These are phyloP conservation scores for Glossosoma conforme DNA, from an alignment of 1,140 invertebrate species.

Conservation along the genomic window DNA sequence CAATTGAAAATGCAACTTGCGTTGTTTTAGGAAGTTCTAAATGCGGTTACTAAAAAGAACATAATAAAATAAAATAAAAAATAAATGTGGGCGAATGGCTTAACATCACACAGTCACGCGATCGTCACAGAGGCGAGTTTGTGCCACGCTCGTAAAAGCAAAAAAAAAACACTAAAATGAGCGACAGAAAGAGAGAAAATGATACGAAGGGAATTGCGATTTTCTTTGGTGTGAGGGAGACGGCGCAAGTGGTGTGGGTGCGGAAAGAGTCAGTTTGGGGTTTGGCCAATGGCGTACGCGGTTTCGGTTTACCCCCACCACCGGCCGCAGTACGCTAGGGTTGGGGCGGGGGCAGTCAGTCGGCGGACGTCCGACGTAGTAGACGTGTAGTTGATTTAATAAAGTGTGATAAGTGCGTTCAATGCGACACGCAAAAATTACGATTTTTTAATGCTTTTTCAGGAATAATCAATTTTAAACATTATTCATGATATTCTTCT, in stretches of 20 bases:
- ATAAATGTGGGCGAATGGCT: too few species aligned
- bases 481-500: neutral
- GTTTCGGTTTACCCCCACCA: constrained; percentile 32
- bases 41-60: too few species aligned
- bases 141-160: constrained; percentile 26
- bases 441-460: neutral
- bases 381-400: neutral
- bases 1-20: too few species aligned
- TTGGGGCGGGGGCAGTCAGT: constrained; percentile 20
- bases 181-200: too few species aligned
- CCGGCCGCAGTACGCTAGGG: constrained; percentile 16
- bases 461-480: neutral
- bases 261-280: constrained; percentile 32
- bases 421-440: neutral
- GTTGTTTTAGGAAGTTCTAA: too few species aligned
- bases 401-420: neutral
- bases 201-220: too few species aligned
- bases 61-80: too few species aligned
- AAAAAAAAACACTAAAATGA: constrained; percentile 25
- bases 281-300: constrained; percentile 33
- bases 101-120: too few species aligned
- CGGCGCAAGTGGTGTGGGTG: constrained; percentile 20
- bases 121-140: too few species aligned
- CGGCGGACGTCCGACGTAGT: constrained; percentile 7
- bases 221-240: constrained; percentile 31